Conservation (phyloP, 1,140 invertebrate species). For the Rhopalosiphum maidis region DNA sequence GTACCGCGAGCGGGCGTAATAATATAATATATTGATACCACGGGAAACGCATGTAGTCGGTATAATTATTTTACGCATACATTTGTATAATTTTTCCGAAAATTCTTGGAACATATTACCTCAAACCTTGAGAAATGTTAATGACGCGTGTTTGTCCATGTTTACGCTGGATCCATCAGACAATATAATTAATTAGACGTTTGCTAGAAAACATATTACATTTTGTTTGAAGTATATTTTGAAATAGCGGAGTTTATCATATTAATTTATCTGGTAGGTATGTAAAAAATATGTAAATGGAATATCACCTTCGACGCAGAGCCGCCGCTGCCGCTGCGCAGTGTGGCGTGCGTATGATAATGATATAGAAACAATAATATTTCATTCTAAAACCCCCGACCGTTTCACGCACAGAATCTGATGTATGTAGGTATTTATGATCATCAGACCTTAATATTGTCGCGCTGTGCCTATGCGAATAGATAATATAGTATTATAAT, state of each 20-base stretch:
- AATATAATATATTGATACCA: slow-evolving; percentile 16
- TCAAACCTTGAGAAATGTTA: slow-evolving; percentile 47
- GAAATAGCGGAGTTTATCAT: not conserved
- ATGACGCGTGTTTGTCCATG: not conserved
- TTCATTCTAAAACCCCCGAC: not conserved
- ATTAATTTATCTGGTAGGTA: not conserved
- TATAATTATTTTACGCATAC: slow-evolving; percentile 24
- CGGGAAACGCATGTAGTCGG: not conserved
- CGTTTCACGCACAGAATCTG: not conserved
- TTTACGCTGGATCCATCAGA: not conserved
- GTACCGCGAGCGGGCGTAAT: not conserved
- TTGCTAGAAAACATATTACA: not conserved
- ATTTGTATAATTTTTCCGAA: not conserved
- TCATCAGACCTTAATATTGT: not conserved
- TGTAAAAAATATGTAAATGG: slow-evolving; percentile 5
- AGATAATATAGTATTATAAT: not conserved
- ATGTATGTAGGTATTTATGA: not conserved
- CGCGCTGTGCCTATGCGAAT: not conserved
- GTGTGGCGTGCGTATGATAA: not conserved
- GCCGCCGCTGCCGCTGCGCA: too few relatives aligned
- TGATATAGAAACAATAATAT: not conserved
- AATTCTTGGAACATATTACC: not conserved
- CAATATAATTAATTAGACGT: not conserved
- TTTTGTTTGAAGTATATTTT: not conserved
- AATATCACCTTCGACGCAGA: not conserved